Percentiles rank a stretch among this genome's conserved stretches.
phyloP scores from a whole-genome alignment of 2,113 vertebrate species.

The Noturus placidus region DNA sequence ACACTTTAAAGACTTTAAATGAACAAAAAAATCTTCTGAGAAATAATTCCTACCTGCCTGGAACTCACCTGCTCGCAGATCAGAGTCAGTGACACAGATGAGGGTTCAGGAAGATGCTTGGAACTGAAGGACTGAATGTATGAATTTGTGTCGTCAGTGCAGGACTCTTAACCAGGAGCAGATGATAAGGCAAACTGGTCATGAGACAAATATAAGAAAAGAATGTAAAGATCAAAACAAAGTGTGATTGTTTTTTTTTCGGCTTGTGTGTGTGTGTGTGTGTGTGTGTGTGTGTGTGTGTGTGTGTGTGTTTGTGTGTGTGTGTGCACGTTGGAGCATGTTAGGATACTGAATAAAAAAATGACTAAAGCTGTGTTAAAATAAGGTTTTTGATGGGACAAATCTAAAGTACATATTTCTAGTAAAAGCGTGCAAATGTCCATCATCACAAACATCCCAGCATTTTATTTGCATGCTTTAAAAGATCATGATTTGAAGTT shows the following conservation, averaged over 20 bases:
- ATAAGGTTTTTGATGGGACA: too few species aligned
- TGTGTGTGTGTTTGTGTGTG: too few species aligned
- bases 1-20: not conserved
- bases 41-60: constrained; percentile 12
- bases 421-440: not conserved
- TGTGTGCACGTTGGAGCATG: too few species aligned
- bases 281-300: too few species aligned
- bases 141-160: constrained; percentile 23
- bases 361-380: too few species aligned
- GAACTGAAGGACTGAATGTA: not conserved
- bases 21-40: not conserved
- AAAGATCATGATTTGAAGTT: not conserved
- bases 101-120: not conserved
- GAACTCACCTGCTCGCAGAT: not conserved
- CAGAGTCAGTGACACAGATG: not conserved
- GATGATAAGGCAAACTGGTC: constrained; percentile 41
- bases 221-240: not conserved
- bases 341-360: too few species aligned
- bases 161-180: constrained; percentile 31
- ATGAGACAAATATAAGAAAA: constrained; percentile 28
- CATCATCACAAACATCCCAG: not conserved
- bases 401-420: too few species aligned
- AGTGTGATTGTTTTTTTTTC: not conserved
- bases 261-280: too few species aligned
- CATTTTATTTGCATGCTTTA: not conserved